phyloP scores from a whole-genome alignment of 1,140 invertebrate species.

The Trichonephila clavipes region DNA sequence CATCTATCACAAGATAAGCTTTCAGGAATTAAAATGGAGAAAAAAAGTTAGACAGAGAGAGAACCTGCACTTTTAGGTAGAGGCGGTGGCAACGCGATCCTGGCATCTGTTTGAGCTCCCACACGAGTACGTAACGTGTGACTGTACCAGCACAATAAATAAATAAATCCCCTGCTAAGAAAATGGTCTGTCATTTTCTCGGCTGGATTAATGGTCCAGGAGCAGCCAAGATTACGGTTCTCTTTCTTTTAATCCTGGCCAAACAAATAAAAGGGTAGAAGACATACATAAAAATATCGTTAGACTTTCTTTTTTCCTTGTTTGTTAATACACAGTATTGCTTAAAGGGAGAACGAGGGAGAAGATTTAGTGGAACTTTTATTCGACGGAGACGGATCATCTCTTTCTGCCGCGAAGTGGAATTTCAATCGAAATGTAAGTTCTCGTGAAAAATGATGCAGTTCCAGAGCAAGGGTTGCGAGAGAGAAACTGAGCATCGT shows the following conservation, averaged over 20 bases:
- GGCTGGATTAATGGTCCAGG: constrained; percentile 63
- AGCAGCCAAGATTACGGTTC: constrained; percentile 34
- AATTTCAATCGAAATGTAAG: constrained; percentile 29
- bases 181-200: constrained; percentile 72
- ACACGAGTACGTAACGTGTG: neutral
- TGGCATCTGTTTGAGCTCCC: constrained; percentile 38
- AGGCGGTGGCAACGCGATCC: neutral
- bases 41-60: neutral
- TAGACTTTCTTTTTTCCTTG: constrained; percentile 15
- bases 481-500: neutral
- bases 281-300: constrained; percentile 75
- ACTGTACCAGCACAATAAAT: neutral
- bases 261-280: constrained; percentile 10
- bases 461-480: neutral
- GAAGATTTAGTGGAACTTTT: neutral
- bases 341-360: neutral
- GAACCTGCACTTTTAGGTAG: neutral
- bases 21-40: neutral
- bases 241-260: constrained; percentile 34
- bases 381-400: neutral
- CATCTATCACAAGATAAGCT: constrained; percentile 1
- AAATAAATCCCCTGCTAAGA: constrained; percentile 58
- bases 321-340: constrained; percentile 26
- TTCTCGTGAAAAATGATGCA: neutral
- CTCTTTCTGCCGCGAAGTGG: neutral